These are phyloP conservation scores for Chymomyza amoena DNA, from an alignment of 2,888 invertebrate genomes.

Conservation along the genomic window DNA sequence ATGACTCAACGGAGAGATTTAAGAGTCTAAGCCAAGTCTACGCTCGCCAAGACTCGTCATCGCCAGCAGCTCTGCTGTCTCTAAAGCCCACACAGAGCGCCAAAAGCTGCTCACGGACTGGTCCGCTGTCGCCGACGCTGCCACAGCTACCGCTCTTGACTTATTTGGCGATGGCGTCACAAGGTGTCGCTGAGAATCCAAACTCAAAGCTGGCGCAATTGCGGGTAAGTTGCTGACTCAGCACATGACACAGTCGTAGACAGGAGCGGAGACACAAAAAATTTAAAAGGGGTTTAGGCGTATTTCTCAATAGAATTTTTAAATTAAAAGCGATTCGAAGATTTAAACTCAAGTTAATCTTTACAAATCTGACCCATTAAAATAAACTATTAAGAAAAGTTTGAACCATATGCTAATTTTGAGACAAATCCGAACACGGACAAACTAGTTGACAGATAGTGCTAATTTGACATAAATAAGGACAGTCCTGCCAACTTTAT, in stretches of 20 bases:
- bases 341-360: too few species aligned
- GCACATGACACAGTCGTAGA: neutral
- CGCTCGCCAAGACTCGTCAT: slow-evolving; percentile 48
- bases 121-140: slow-evolving; percentile 8
- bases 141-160: slow-evolving; percentile 11
- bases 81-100: slow-evolving; percentile 49
- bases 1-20: slow-evolving; percentile 46
- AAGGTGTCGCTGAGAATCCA: slow-evolving; percentile 74
- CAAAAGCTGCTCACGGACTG: slow-evolving; percentile 9
- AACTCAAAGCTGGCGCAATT: slow-evolving; percentile 79
- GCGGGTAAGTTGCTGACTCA: slow-evolving; percentile 77
- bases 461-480: too few species aligned
- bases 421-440: too few species aligned
- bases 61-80: slow-evolving; percentile 28
- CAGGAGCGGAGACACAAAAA: neutral
- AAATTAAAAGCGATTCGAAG: too few species aligned
- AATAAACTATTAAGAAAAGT: too few species aligned
- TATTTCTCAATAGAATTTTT: too few species aligned
- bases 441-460: too few species aligned
- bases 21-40: slow-evolving; percentile 60
- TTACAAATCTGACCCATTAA: too few species aligned
- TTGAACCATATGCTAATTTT: too few species aligned
- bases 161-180: slow-evolving; percentile 77
- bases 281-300: too few species aligned
- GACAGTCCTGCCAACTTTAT: too few species aligned